A percentile compares a stretch with the other conserved stretches of the same genome.
These are phyloP conservation scores for Galaxias olidus DNA, from an alignment of 2,797 vertebrate species.

Conservation along the genomic window DNA sequence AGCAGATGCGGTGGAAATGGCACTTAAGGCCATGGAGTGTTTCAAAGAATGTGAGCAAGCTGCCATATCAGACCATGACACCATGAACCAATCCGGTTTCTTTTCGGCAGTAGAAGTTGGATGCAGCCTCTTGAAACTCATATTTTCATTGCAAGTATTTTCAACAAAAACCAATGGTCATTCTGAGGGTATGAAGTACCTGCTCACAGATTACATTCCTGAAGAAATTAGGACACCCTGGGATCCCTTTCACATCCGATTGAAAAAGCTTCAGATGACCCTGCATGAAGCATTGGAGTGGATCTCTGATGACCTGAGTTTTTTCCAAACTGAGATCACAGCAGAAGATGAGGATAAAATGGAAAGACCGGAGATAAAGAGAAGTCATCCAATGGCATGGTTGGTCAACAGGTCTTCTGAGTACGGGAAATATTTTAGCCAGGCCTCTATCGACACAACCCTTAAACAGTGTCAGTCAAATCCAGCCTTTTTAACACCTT, in stretches of 20 bases:
- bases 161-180: slow-evolving; percentile 38
- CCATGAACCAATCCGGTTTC: slow-evolving; percentile 71
- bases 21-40: slow-evolving; percentile 78
- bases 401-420: slow-evolving; percentile 64
- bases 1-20: slow-evolving; percentile 67
- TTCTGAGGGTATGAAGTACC: slow-evolving; percentile 72
- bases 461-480: neutral
- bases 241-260: slow-evolving; percentile 68
- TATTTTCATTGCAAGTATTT: slow-evolving; percentile 72
- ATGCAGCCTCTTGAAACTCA: slow-evolving; percentile 72
- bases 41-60: slow-evolving; percentile 77
- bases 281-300: slow-evolving; percentile 78
- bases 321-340: slow-evolving; percentile 81
- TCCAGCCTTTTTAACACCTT: slow-evolving; percentile 49
- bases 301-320: slow-evolving; percentile 84
- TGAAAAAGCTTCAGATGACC: slow-evolving; percentile 74
- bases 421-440: slow-evolving; percentile 76
- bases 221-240: slow-evolving; percentile 67
- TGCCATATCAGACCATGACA: slow-evolving; percentile 68
- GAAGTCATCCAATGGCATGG: slow-evolving; percentile 74
- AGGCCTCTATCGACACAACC: slow-evolving; percentile 3
- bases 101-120: slow-evolving; percentile 79
- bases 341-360: slow-evolving; percentile 53
- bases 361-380: slow-evolving; percentile 61
- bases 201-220: slow-evolving; percentile 77